A percentile compares a stretch with the other conserved stretches of the same genome.
Evolutionary conservation across 2,888 invertebrate genomes (phyloP).

Genomic region (Candidula unifasciata): DNA sequence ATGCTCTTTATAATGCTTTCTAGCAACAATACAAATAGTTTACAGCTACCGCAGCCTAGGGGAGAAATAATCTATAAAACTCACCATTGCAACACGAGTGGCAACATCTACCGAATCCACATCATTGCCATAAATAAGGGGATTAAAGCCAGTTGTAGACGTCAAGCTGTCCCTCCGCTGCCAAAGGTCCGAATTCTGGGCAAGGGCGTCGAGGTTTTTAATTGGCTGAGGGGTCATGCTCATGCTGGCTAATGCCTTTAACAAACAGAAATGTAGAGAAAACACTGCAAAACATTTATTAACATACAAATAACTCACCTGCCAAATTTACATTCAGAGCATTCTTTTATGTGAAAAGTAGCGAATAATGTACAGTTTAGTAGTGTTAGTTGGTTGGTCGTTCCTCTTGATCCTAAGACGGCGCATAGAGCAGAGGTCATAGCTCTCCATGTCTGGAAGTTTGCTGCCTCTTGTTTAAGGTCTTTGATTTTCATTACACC

Average conservation of each 20-base stretch:
- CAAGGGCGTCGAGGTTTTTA: slow-evolving; percentile 78
- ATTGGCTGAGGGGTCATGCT: slow-evolving; percentile 81
- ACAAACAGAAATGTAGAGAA: background rate
- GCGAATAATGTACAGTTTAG: too few species aligned
- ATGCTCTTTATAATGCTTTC: too few species aligned
- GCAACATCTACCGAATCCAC: slow-evolving; percentile 99
- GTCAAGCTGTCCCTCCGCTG: slow-evolving; percentile 74
- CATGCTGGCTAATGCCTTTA: slow-evolving; percentile 88
- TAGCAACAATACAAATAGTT: too few species aligned
- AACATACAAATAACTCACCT: background rate
- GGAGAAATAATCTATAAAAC: slow-evolving; percentile 52
- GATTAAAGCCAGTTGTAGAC: slow-evolving; percentile 82
- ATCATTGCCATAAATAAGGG: slow-evolving; percentile 86
- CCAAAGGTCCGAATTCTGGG: slow-evolving; percentile 76
- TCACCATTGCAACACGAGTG: slow-evolving; percentile 96
- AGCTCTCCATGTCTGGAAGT: too few species aligned
- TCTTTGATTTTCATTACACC: too few species aligned
- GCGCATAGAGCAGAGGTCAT: too few species aligned
- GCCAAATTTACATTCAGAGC: too few species aligned
- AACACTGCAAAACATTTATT: background rate
- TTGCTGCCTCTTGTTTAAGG: too few species aligned
- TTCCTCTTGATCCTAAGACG: too few species aligned
- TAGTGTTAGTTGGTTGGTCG: too few species aligned
- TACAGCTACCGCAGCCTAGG: background rate
- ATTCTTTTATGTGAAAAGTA: too few species aligned